Conservation (phyloP, 2,888 invertebrate genomes). For the Lottia scabra region DNA sequence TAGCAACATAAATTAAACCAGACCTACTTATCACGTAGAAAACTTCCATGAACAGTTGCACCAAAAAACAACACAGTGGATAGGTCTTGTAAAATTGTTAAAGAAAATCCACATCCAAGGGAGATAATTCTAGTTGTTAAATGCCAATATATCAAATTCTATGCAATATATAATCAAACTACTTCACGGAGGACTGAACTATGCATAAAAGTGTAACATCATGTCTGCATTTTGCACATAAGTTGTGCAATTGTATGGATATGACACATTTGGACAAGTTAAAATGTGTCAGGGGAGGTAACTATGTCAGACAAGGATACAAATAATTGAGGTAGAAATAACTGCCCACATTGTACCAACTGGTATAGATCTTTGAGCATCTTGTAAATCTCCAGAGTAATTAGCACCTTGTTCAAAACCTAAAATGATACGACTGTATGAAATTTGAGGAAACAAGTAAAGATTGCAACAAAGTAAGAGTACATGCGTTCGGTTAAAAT, state of each 20-base stretch:
- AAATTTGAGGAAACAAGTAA: no score
- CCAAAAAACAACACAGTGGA: slow-evolving; percentile 71
- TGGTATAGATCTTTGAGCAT: slow-evolving; percentile 98
- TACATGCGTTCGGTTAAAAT: no score
- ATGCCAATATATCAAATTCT: no score
- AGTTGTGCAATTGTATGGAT: not conserved
- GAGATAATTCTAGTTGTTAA: no score
- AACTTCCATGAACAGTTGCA: slow-evolving; percentile 90
- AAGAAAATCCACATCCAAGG: no score
- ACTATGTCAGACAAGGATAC: slow-evolving; percentile 66
- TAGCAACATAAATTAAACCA: no score
- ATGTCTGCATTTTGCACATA: no score
- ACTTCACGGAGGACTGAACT: no score
- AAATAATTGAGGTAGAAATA: slow-evolving; percentile 93
- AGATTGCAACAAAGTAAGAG: no score
- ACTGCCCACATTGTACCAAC: slow-evolving; percentile 97
- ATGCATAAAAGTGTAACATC: no score
- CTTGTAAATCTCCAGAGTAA: slow-evolving; percentile 96
- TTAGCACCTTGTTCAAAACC: slow-evolving; percentile 99
- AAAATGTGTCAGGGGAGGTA: slow-evolving; percentile 64
- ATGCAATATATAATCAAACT: no score
- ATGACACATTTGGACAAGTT: not conserved
- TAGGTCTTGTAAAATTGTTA: slow-evolving; percentile 20
- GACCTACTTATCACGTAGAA: slow-evolving; percentile 93
- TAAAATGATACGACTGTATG: slow-evolving; percentile 66